A percentile compares a stretch with the other conserved stretches of the same genome.
Evolutionary conservation across 2,888 invertebrate species (phyloP).

Genomic region (Acrobasis repandana): DNA sequence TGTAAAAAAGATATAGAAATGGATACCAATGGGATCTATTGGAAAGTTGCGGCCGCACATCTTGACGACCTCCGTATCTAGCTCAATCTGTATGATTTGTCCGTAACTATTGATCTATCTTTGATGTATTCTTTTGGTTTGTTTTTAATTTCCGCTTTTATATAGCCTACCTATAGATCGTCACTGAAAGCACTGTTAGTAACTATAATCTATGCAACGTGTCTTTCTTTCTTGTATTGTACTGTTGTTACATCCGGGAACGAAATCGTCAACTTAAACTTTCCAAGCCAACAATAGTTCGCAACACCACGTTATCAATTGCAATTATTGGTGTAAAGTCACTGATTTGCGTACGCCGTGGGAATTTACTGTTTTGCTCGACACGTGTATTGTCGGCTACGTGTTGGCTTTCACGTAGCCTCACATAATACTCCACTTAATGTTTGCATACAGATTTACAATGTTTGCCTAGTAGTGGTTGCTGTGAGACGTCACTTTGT

Average conservation of each 20-base stretch:
- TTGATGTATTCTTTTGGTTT: no score
- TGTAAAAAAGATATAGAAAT: no score
- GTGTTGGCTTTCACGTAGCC: conserved; percentile 22
- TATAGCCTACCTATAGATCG: no score
- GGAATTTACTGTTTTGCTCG: conserved; percentile 14
- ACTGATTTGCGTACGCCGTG: conserved; percentile 17
- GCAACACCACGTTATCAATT: neutral
- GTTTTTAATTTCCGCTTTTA: no score
- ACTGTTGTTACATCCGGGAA: neutral
- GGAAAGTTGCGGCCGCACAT: no score
- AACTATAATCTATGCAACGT: no score
- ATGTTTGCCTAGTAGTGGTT: conserved; percentile 1
- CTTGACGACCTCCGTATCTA: no score
- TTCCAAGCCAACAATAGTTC: conserved; percentile 13
- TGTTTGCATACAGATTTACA: conserved; percentile 8
- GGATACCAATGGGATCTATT: no score
- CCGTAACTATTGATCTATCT: no score
- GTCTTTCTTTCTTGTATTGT: neutral
- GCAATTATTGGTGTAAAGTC: conserved; percentile 17
- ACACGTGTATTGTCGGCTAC: conserved; percentile 8
- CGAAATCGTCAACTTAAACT: neutral
- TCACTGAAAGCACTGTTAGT: no score
- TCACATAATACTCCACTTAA: neutral
- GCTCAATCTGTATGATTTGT: no score
- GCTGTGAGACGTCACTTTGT: neutral